These are phyloP conservation scores for Zaprionus inermis DNA, from an alignment of 1,140 invertebrate genomes.

Conservation along the genomic window DNA sequence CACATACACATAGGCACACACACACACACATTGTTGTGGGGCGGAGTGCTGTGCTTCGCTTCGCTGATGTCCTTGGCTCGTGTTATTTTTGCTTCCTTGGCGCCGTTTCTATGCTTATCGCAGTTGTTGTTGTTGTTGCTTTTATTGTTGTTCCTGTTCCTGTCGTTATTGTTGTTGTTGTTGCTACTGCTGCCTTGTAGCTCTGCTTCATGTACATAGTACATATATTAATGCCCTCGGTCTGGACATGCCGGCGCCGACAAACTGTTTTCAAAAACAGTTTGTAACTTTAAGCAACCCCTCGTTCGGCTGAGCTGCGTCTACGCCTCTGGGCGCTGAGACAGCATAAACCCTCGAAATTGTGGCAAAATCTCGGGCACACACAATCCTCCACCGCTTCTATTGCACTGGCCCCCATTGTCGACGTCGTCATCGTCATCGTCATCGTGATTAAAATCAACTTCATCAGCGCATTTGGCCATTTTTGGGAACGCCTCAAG, in stretches of 20 bases:
- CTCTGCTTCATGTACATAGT: constrained; percentile 27
- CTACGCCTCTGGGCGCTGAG: constrained; percentile 2
- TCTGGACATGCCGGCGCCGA: constrained; percentile 40
- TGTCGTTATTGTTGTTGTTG: constrained; percentile 29
- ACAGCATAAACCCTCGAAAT: constrained; percentile 18
- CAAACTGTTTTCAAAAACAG: constrained; percentile 13
- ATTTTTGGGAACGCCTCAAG: constrained; percentile 46
- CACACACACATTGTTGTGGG: no score
- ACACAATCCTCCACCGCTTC: neutral
- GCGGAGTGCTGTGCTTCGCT: constrained; percentile 22
- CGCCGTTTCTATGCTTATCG: constrained; percentile 23
- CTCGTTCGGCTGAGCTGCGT: neutral
- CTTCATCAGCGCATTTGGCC: constrained; percentile 52
- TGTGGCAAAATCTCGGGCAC: constrained; percentile 10
- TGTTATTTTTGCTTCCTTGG: constrained; percentile 66
- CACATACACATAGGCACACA: no score
- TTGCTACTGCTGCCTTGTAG: constrained; percentile 29
- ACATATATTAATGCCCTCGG: constrained; percentile 35
- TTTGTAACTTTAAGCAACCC: constrained; percentile 24
- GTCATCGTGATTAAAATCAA: constrained; percentile 53
- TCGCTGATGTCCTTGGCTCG: constrained; percentile 58
- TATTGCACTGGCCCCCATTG: constrained; percentile 10
- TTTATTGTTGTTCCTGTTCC: constrained; percentile 24
- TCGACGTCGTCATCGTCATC: constrained; percentile 26
- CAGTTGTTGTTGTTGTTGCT: constrained; percentile 35